A percentile compares a stretch with the other conserved stretches of the same genome.
Evolutionary conservation across 2,113 vertebrate species (phyloP).

Genomic region (Ceyx cyanopectus): DNA sequence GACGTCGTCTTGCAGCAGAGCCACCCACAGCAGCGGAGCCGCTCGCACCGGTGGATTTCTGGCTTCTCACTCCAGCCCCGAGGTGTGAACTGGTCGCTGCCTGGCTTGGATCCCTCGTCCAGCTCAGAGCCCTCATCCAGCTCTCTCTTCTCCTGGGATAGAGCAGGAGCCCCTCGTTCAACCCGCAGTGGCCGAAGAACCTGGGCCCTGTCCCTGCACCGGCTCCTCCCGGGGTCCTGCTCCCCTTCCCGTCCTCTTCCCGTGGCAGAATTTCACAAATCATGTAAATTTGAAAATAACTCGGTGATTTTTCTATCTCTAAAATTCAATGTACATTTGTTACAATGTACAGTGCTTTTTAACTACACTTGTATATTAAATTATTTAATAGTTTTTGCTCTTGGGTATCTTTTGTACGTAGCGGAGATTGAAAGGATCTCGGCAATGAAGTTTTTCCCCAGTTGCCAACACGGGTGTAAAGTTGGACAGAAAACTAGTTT

Average conservation of each 20-base stretch:
- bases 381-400: slow-evolving; percentile 76
- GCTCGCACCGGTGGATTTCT: not conserved
- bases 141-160: too few relatives aligned
- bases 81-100: too few relatives aligned
- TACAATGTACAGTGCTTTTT: slow-evolving; percentile 58
- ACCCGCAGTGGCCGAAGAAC: too few relatives aligned
- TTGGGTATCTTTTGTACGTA: slow-evolving; percentile 61
- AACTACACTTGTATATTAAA: slow-evolving; percentile 71
- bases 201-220: too few relatives aligned
- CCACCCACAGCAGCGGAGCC: not conserved
- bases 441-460: not conserved
- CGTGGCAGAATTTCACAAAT: not conserved
- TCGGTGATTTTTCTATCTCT: slow-evolving; percentile 25
- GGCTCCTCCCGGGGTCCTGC: not conserved
- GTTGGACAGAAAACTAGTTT: slow-evolving; percentile 26
- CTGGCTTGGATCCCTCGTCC: too few relatives aligned
- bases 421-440: slow-evolving; percentile 49
- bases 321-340: slow-evolving; percentile 16
- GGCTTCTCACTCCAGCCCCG: not conserved
- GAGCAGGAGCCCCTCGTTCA: not conserved
- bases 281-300: slow-evolving; percentile 26
- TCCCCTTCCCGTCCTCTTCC: not conserved
- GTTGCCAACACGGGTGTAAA: slow-evolving; percentile 13
- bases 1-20: fast-evolving
- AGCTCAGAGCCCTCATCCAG: too few relatives aligned